Evolutionary conservation across 2,797 vertebrate genomes (phyloP), one percentile per base, ranked within the genome.

Genomic region (Crocodylus rhombifer): DNA sequence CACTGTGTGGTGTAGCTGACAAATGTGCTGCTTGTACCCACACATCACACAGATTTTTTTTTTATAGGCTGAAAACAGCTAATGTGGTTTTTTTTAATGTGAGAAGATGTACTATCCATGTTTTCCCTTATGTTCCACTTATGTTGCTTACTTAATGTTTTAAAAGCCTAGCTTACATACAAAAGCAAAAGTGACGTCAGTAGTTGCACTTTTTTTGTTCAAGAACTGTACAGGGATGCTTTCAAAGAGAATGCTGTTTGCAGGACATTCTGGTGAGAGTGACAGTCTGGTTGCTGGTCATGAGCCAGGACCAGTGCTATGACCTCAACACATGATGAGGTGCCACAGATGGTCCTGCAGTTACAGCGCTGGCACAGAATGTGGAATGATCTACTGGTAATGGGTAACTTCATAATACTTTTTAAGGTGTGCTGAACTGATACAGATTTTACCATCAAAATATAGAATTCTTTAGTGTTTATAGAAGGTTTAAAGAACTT

Each of bases 401-500:
- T 14, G 58, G 82, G 58, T 88, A 51, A 81, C 4, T 14, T 58
- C 42, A 30, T 61, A 86, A 61, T 86, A 51, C 2, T 2, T 90
- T 93, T 61, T 51, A 65, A 30, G 42, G 71, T 91, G 33, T 80
- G 28, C 61, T 55, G 0, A 55, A 30, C 15, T 18, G 56, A 56
- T 1, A 3, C 28, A 78, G 73, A 10, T 15, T 51, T 51, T 77
- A 1, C 62, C 88, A 9, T 69, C n/a, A 28, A 51, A 64, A 25
- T 30, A 55, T 6, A 6, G 62, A 58, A 63, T 88, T 90, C 33
- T 25, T 13, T 36, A 9, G 33, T 79, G 9, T 87, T 60, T 82
- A 60, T 60, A 86, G n/a, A 28, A 71, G 5, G 93, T 92, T 86
- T 84, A 80, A 63, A 26, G 78, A n/a, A 64, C 16, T 64, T 93